A percentile compares a stretch with the other conserved stretches of the same genome.
These are phyloP conservation scores for Trematomus loennbergii DNA, from an alignment of 2,113 vertebrate genomes.

Conservation along the genomic window DNA sequence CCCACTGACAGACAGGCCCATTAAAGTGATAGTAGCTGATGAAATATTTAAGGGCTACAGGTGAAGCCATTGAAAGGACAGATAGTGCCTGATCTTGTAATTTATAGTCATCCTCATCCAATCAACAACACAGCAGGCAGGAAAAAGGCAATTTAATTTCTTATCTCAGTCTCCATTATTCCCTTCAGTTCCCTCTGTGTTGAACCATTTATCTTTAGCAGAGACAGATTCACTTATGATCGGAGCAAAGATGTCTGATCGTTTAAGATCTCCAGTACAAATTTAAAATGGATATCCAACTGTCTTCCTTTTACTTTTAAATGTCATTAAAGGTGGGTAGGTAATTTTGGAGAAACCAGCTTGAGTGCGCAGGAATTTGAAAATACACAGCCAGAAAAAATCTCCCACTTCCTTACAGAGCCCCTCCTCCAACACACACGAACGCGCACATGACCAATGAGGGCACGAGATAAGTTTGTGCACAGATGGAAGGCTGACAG, in stretches of 20 bases:
- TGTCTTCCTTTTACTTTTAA: neutral
- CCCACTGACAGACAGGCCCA: conserved; percentile 46
- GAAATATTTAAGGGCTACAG: conserved; percentile 75
- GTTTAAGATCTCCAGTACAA: too few relatives aligned
- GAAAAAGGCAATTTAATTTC: conserved; percentile 25
- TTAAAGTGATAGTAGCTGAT: conserved; percentile 68
- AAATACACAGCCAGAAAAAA: too few relatives aligned
- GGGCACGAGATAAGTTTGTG: too few relatives aligned
- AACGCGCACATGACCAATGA: too few relatives aligned
- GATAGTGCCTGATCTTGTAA: conserved; percentile 17
- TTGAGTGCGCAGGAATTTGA: too few relatives aligned
- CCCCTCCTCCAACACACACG: too few relatives aligned
- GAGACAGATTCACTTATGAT: neutral
- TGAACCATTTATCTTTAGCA: conserved; percentile 1
- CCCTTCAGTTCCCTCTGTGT: neutral
- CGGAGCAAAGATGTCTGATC: neutral
- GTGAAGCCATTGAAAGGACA: conserved; percentile 47
- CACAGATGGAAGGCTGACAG: too few relatives aligned
- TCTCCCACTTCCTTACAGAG: too few relatives aligned
- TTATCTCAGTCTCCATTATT: conserved; percentile 26
- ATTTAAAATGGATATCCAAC: neutral
- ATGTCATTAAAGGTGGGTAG: too few relatives aligned
- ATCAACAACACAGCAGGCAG: conserved; percentile 30
- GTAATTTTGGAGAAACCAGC: too few relatives aligned
- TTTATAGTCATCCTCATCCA: conserved; percentile 31